Conservation (phyloP, 1,140 invertebrate species). For the Conus betulinus region DNA sequence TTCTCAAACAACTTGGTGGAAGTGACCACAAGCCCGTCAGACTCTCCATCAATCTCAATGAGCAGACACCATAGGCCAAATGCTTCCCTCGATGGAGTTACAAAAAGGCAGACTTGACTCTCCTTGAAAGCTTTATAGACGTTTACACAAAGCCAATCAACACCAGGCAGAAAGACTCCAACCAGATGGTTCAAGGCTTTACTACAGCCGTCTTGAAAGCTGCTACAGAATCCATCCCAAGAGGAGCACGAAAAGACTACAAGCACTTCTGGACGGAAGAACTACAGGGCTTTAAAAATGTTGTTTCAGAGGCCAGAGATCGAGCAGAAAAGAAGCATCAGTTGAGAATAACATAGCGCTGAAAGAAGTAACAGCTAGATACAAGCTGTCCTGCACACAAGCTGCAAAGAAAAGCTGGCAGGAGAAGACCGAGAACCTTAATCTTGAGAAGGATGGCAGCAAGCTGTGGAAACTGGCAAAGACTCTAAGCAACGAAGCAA, state of each 20-base stretch:
- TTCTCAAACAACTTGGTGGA: too few species aligned
- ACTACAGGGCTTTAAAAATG: constrained; percentile 3
- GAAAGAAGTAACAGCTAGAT: neutral
- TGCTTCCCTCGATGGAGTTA: neutral
- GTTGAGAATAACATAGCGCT: neutral
- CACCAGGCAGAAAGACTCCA: neutral
- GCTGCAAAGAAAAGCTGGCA: constrained; percentile 1
- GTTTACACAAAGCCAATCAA: constrained; percentile 1
- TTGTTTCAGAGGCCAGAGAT: neutral
- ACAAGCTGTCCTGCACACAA: neutral
- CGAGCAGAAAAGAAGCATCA: neutral
- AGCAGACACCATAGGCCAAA: too few species aligned
- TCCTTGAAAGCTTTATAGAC: neutral
- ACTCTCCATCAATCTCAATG: too few species aligned
- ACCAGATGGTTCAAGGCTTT: neutral
- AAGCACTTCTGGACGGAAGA: constrained; percentile 17
- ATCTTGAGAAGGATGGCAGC: neutral
- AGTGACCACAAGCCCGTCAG: too few species aligned
- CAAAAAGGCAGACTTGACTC: constrained; percentile 6
- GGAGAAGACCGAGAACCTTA: neutral
- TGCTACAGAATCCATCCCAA: constrained; percentile 32
- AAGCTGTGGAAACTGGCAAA: constrained; percentile 3
- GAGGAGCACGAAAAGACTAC: constrained; percentile 21
- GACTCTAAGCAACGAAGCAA: neutral
- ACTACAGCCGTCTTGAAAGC: constrained; percentile 26